phyloP scores from a whole-genome alignment of 2,797 vertebrate species.

The Eleutherodactylus coqui region DNA sequence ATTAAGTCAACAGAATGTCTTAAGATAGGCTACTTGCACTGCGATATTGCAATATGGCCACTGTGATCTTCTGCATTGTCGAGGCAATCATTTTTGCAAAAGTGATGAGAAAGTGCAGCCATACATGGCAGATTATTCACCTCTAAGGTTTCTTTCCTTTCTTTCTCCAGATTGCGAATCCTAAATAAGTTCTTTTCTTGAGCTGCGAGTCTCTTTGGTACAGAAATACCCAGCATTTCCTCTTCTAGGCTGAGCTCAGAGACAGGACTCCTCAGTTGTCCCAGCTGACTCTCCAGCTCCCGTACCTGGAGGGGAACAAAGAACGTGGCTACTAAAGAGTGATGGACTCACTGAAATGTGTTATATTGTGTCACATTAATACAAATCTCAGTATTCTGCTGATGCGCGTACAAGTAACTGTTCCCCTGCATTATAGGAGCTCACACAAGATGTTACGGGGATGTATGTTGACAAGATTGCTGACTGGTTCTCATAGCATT shows the following conservation, averaged over 20 bases:
- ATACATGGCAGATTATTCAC: conserved; percentile 70
- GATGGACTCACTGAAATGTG: not conserved
- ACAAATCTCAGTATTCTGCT: no score
- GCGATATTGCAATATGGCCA: no score
- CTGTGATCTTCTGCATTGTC: no score
- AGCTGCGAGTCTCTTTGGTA: conserved; percentile 73
- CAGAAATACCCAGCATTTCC: conserved; percentile 66
- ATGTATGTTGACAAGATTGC: no score
- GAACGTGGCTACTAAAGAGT: not conserved
- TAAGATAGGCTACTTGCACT: not conserved
- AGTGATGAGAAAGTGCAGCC: not conserved
- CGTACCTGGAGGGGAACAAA: conserved; percentile 76
- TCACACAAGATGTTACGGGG: no score
- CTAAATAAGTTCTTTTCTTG: conserved; percentile 84
- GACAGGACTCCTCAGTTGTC: conserved; percentile 70
- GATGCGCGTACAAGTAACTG: no score
- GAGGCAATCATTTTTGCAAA: no score
- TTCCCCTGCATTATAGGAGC: no score
- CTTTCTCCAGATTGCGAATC: conserved; percentile 85
- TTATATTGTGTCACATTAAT: not conserved
- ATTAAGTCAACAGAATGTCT: not conserved
- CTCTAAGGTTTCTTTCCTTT: conserved; percentile 86
- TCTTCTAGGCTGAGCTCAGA: conserved; percentile 71
- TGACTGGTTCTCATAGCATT: no score
- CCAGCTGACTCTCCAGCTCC: conserved; percentile 88